Evolutionary conservation across 2,888 invertebrate genomes (phyloP).

Genomic region (Baronia brevicornis): DNA sequence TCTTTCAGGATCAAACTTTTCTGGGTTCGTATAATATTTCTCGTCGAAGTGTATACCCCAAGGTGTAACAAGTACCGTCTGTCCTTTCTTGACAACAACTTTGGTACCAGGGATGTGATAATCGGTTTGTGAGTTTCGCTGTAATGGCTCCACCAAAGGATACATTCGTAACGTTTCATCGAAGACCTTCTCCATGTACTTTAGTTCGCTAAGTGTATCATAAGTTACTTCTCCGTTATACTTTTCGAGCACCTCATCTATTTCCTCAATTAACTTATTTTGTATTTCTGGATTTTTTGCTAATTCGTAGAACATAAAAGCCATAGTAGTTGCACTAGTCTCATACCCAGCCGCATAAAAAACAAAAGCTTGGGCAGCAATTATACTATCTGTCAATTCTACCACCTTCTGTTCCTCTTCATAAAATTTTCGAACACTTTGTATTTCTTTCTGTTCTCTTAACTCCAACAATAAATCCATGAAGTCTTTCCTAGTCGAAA

Average conservation of each 20-base stretch:
- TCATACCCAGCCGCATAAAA: conserved; percentile 63
- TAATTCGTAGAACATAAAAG: conserved; percentile 42
- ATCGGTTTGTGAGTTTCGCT: conserved; percentile 35
- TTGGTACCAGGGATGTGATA: conserved; percentile 48
- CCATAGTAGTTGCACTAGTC: conserved; percentile 51
- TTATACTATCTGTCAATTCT: conserved; percentile 36
- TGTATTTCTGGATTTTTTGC: conserved; percentile 49
- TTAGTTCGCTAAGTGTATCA: conserved; percentile 45
- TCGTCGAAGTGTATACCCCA: conserved; percentile 54
- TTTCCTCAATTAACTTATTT: conserved; percentile 34
- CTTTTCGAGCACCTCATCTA: conserved; percentile 34
- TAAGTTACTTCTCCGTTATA: conserved; percentile 43
- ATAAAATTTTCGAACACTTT: conserved; percentile 17
- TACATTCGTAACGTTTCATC: conserved; percentile 54
- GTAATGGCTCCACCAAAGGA: conserved; percentile 50
- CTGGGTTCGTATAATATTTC: conserved; percentile 51
- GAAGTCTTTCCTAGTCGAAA: conserved; percentile 36
- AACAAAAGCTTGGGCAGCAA: conserved; percentile 52
- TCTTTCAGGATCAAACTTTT: conserved; percentile 60
- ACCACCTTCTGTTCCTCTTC: conserved; percentile 22
- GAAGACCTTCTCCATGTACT: conserved; percentile 48
- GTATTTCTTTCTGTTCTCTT: conserved; percentile 27
- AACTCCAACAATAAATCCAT: conserved; percentile 41
- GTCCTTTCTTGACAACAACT: conserved; percentile 39
- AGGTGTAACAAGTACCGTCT: conserved; percentile 36